These are phyloP conservation scores for Danaus plexippus DNA, from an alignment of 1,140 invertebrate species.

Conservation along the genomic window DNA sequence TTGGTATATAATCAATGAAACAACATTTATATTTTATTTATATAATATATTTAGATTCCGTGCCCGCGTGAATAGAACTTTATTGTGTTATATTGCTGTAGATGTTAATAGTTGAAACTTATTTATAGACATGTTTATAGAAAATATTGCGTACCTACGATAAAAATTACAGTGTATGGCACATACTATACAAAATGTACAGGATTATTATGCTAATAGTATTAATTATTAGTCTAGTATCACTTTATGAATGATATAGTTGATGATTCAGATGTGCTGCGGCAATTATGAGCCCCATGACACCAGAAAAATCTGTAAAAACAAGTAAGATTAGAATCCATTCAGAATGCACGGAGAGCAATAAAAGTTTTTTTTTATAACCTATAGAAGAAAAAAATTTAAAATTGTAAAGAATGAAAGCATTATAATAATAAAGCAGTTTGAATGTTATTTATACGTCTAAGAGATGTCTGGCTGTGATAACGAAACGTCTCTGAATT, in stretches of 20 bases:
- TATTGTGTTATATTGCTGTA: conserved; percentile 66
- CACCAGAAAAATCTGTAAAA: conserved; percentile 41
- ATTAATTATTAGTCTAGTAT: conserved; percentile 61
- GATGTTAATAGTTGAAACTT: conserved; percentile 49
- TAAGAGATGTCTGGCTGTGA: too few relatives aligned
- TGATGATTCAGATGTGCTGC: conserved; percentile 43
- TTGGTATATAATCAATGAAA: conserved; percentile 19
- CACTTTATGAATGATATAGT: conserved; percentile 68
- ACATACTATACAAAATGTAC: conserved; percentile 71
- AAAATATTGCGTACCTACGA: conserved; percentile 62
- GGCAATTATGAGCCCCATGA: conserved; percentile 37
- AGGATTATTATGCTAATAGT: conserved; percentile 51
- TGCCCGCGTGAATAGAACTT: conserved; percentile 62
- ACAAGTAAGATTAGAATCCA: too few relatives aligned
- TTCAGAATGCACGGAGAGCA: too few relatives aligned
- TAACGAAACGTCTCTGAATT: too few relatives aligned
- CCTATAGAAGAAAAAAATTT: too few relatives aligned
- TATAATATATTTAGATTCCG: conserved; percentile 34
- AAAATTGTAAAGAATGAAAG: too few relatives aligned
- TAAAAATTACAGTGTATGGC: conserved; percentile 60
- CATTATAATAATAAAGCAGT: too few relatives aligned
- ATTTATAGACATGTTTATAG: conserved; percentile 47
- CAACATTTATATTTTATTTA: conserved; percentile 39
- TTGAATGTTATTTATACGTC: too few relatives aligned
- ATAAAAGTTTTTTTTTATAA: too few relatives aligned